phyloP scores from a whole-genome alignment of 1,140 invertebrate genomes.

The Drosophila ananassae region DNA sequence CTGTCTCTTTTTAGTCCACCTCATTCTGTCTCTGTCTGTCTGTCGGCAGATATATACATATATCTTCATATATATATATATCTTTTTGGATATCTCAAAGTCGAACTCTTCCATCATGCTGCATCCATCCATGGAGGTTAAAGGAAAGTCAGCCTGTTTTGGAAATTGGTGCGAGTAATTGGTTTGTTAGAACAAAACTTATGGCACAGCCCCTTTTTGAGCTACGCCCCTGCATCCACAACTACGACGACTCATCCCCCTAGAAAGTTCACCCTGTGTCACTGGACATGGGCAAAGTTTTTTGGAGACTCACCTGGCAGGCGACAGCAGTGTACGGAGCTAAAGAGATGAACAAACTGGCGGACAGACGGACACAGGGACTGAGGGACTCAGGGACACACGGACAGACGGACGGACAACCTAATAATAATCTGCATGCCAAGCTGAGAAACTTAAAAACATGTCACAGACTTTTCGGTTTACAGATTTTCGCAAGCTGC shows the following conservation, averaged over 20 bases:
- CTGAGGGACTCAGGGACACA: constrained; percentile 15
- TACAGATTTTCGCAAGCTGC: constrained; percentile 75
- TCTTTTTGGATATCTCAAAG: constrained; percentile 55
- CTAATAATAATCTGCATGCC: constrained; percentile 80
- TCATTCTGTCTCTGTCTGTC: constrained; percentile 3
- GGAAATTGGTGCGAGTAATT: constrained; percentile 81
- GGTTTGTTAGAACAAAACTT: constrained; percentile 82
- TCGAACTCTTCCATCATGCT: constrained; percentile 78
- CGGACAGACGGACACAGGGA: constrained; percentile 6
- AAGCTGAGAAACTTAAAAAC: constrained; percentile 74
- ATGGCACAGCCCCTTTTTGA: constrained; percentile 29
- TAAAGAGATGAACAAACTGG: constrained; percentile 35
- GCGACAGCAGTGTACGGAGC: constrained; percentile 7
- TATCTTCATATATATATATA: not conserved
- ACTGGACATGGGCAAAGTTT: constrained; percentile 73
- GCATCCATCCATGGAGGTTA: constrained; percentile 34
- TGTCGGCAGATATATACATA: not conserved
- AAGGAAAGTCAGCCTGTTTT: constrained; percentile 66
- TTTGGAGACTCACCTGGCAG: constrained; percentile 47
- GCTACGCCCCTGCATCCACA: not conserved
- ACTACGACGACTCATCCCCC: not conserved
- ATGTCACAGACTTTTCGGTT: constrained; percentile 80
- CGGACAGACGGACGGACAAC: constrained; percentile 55
- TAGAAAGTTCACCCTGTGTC: constrained; percentile 13
- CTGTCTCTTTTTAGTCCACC: constrained; percentile 15